Evolutionary conservation across 2,797 vertebrate species (phyloP).

Genomic region (Notamacropus eugenii): DNA sequence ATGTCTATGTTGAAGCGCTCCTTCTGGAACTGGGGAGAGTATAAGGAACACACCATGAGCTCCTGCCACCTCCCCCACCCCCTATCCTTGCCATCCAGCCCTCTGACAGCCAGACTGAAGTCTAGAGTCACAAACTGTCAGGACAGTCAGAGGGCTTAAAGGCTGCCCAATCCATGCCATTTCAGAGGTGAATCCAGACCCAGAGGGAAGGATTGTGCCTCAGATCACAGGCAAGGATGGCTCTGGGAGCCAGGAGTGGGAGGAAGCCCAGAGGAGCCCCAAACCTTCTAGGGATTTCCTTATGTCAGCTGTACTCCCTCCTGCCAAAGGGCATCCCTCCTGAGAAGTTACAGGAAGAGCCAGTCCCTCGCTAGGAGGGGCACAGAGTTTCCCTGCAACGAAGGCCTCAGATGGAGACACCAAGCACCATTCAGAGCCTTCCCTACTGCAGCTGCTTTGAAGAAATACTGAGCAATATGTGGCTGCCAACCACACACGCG

Average conservation of each 20-base stretch:
- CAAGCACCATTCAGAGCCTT: background rate
- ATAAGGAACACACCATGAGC: background rate
- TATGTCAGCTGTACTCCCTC: background rate
- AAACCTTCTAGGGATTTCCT: background rate
- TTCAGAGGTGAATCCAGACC: background rate
- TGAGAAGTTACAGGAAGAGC: background rate
- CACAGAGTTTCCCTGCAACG: background rate
- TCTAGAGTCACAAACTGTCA: background rate
- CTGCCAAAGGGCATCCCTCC: background rate
- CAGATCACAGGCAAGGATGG: background rate
- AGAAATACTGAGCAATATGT: background rate
- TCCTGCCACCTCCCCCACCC: background rate
- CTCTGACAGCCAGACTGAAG: background rate
- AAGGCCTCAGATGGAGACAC: background rate
- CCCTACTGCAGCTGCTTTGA: background rate
- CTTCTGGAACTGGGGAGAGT: slow-evolving; percentile 93
- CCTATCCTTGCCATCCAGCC: background rate
- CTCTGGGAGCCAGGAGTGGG: background rate
- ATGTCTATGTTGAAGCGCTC: slow-evolving; percentile 98
- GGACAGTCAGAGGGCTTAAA: background rate
- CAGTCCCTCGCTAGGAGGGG: background rate
- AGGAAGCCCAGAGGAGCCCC: background rate
- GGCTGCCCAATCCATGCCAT: background rate
- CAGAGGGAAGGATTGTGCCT: background rate
- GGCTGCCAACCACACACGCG: background rate